Evolutionary conservation across 2,113 vertebrate species (phyloP).

Genomic region (Psophia crepitans): DNA sequence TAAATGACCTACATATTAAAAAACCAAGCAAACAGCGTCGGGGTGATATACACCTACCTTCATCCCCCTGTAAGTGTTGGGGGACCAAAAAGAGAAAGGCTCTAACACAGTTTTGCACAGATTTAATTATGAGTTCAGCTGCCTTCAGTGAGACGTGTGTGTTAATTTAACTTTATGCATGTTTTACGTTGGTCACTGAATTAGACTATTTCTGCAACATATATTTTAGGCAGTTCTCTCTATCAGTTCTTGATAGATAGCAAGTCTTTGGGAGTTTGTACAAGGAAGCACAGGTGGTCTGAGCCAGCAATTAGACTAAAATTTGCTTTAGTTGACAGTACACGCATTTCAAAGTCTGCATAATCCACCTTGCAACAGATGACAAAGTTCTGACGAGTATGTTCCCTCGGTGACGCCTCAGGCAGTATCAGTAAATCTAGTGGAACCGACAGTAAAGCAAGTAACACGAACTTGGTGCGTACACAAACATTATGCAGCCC

Average conservation of each 20-base stretch:
- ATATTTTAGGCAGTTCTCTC: neutral
- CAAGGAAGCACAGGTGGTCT: neutral
- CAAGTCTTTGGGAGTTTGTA: neutral
- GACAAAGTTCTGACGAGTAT: neutral
- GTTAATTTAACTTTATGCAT: neutral
- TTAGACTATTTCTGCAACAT: neutral
- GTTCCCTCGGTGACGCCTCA: neutral
- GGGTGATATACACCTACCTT: neutral
- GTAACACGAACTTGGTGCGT: fast-evolving
- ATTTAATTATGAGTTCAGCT: neutral
- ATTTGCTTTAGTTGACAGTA: neutral
- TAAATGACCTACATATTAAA: neutral
- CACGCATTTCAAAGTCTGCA: neutral
- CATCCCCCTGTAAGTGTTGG: neutral
- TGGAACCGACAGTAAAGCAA: neutral
- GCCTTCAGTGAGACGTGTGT: neutral
- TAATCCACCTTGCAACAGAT: neutral
- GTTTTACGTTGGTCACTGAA: neutral
- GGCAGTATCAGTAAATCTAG: neutral
- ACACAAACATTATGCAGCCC: neutral
- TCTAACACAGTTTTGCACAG: neutral
- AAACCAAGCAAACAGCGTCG: neutral
- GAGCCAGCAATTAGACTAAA: neutral
- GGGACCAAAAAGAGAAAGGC: neutral
- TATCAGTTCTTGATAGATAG: neutral